Percentiles rank a stretch among this genome's conserved stretches.
phyloP scores from a whole-genome alignment of 1,140 invertebrate genomes.

The Drosophila nebulosa region DNA sequence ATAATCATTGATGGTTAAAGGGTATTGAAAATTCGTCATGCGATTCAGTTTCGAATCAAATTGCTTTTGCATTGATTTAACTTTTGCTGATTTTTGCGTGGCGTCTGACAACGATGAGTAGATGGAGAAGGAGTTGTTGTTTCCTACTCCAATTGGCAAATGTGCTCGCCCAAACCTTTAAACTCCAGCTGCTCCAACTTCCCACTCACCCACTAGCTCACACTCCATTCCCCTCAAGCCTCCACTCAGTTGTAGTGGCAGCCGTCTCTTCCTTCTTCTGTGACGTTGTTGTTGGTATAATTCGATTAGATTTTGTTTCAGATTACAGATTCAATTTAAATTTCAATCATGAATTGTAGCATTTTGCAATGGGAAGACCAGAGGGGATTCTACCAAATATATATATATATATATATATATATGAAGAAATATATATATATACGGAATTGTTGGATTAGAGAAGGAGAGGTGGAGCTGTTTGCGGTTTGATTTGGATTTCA shows the following conservation, averaged over 20 bases:
- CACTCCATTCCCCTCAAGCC: no score
- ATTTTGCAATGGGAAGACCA: constrained; percentile 51
- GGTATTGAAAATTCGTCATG: background rate
- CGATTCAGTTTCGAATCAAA: background rate
- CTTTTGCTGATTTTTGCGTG: constrained; percentile 54
- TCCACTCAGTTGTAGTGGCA: no score
- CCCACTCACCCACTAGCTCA: background rate
- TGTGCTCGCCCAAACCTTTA: background rate
- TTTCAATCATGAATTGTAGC: constrained; percentile 64
- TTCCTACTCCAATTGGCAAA: constrained; percentile 5
- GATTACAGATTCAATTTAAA: constrained; percentile 65
- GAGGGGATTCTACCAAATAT: constrained; percentile 26
- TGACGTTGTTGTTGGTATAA: constrained; percentile 42
- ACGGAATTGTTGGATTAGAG: background rate
- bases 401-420: background rate
- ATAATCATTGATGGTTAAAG: background rate
- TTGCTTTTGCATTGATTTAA: constrained; percentile 56
- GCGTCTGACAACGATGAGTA: constrained; percentile 10
- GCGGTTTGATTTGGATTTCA: constrained; percentile 60
- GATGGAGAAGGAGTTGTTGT: background rate
- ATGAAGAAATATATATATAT: background rate
- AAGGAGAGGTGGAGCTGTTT: constrained; percentile 23
- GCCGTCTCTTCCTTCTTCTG: no score
- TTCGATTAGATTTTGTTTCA: constrained; percentile 64
- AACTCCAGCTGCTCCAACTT: background rate